A percentile compares a stretch with the other conserved stretches of the same genome.
These are phyloP conservation scores for Lepidostoma basale DNA, from an alignment of 1,140 invertebrate genomes.

Conservation along the genomic window DNA sequence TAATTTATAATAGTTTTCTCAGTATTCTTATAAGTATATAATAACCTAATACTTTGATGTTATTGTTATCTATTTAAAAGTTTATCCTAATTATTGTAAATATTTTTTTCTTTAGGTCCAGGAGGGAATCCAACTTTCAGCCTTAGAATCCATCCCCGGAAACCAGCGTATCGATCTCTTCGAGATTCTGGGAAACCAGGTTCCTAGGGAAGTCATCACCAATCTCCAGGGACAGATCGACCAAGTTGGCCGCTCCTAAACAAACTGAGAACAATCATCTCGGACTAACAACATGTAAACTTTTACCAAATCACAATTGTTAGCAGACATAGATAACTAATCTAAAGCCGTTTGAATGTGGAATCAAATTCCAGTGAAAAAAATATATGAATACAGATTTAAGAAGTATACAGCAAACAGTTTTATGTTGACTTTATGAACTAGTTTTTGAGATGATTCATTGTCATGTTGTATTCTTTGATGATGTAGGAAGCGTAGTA, in stretches of 20 bases:
- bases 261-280: background rate
- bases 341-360: background rate
- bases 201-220: slow-evolving; percentile 84
- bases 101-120: slow-evolving; percentile 65
- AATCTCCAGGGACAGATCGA: slow-evolving; percentile 83
- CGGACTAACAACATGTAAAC: slow-evolving; percentile 1
- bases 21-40: no score
- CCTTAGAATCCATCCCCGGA: slow-evolving; percentile 81
- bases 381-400: background rate
- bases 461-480: background rate
- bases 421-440: background rate
- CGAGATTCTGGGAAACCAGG: slow-evolving; percentile 79
- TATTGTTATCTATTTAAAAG: no score
- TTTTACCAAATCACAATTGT: background rate
- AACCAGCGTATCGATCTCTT: slow-evolving; percentile 81
- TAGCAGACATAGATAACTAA: background rate
- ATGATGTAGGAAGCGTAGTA: background rate
- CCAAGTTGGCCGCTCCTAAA: slow-evolving; percentile 72
- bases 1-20: no score
- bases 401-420: background rate
- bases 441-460: background rate
- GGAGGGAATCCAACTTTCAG: slow-evolving; percentile 81
- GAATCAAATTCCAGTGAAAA: background rate
- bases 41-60: no score
- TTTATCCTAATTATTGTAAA: slow-evolving; percentile 27